Conservation (phyloP, 2,113 vertebrate genomes). For the Polypterus bichir region DNA sequence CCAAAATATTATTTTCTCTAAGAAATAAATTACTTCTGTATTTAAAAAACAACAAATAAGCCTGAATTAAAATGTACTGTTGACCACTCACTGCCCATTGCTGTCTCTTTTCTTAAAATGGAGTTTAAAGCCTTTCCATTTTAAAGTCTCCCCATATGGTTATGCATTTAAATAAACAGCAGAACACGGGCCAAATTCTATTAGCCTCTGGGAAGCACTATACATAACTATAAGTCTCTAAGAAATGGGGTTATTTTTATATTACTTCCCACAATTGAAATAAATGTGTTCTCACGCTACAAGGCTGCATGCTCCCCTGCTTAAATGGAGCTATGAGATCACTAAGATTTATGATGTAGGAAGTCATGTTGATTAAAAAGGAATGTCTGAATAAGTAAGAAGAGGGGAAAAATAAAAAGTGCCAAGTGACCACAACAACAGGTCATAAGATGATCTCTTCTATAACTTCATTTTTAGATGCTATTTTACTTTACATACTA, state of each 20-base stretch:
- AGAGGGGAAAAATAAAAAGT: neutral
- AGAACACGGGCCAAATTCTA: neutral
- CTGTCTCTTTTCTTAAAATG: neutral
- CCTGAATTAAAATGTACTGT: neutral
- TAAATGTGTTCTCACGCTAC: slow-evolving; percentile 35
- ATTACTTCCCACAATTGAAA: slow-evolving; percentile 39
- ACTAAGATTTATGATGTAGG: slow-evolving; percentile 36
- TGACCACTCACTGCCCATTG: neutral
- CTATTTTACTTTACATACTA: neutral
- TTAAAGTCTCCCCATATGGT: slow-evolving; percentile 1
- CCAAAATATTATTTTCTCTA: too few relatives aligned
- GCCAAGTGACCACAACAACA: neutral
- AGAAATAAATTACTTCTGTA: too few relatives aligned
- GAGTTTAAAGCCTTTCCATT: neutral
- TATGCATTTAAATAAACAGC: neutral
- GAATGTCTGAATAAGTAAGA: neutral
- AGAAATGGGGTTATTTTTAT: slow-evolving; percentile 22
- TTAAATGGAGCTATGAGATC: slow-evolving; percentile 19
- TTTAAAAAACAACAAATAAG: too few relatives aligned
- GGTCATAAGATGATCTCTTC: neutral
- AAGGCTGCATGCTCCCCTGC: neutral
- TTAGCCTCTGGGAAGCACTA: neutral
- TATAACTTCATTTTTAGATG: neutral
- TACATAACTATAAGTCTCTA: neutral
- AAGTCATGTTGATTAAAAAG: slow-evolving; percentile 36